Evolutionary conservation across 2,888 invertebrate species (phyloP).

Genomic region (Epirrhoe alternata): DNA sequence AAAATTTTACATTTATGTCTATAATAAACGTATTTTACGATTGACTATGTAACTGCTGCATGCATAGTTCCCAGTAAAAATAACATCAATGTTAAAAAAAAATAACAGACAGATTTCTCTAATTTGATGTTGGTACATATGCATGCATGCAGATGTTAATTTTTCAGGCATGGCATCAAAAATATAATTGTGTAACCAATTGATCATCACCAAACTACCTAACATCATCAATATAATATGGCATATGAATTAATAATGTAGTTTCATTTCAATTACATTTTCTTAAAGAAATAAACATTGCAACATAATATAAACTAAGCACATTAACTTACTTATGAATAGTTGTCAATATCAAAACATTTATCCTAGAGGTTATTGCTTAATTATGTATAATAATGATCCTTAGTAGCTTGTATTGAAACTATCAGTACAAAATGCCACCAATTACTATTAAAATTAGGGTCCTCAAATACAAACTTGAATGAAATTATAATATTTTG

Average conservation of each 20-base stretch:
- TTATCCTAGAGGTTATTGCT: slow-evolving; percentile 84
- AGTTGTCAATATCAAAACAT: slow-evolving; percentile 85
- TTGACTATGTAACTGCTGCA: slow-evolving; percentile 53
- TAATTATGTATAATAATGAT: slow-evolving; percentile 74
- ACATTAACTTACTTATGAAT: slow-evolving; percentile 81
- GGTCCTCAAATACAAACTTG: slow-evolving; percentile 69
- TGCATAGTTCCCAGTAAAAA: slow-evolving; percentile 10
- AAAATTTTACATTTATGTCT: slow-evolving; percentile 60
- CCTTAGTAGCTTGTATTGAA: slow-evolving; percentile 78
- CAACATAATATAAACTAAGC: slow-evolving; percentile 81
- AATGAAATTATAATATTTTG: slow-evolving; percentile 68
- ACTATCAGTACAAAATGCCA: slow-evolving; percentile 84
- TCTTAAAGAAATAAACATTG: slow-evolving; percentile 82
- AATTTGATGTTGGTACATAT: not conserved
- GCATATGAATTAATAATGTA: slow-evolving; percentile 80
- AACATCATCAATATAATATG: slow-evolving; percentile 83
- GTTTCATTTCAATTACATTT: slow-evolving; percentile 78
- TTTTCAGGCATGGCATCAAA: slow-evolving; percentile 64
- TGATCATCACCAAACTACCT: slow-evolving; percentile 77
- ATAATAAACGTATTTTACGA: slow-evolving; percentile 62
- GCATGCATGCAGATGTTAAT: not conserved
- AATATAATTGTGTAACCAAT: slow-evolving; percentile 69
- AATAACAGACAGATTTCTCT: not conserved
- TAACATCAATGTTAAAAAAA: slow-evolving; percentile 3
- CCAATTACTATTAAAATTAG: slow-evolving; percentile 63